These are phyloP conservation scores for Turdus rufiventris DNA, from an alignment of 2,113 vertebrate species.

Conservation along the genomic window DNA sequence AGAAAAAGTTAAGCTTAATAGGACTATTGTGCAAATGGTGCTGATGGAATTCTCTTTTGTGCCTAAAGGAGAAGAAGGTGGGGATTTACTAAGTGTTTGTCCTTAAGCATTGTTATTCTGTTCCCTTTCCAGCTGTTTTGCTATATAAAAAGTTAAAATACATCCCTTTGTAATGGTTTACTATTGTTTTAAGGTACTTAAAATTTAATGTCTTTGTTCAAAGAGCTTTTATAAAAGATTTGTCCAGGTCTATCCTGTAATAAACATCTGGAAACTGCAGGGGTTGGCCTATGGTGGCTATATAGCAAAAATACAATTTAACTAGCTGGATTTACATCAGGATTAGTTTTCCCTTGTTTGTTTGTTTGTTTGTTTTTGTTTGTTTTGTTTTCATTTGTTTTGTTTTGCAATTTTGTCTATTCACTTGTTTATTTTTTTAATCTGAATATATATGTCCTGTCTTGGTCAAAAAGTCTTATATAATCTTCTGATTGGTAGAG, in stretches of 20 bases:
- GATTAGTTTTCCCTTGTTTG: neutral
- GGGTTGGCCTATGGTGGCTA: neutral
- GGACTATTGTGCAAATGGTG: neutral
- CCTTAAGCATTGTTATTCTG: constrained; percentile 9
- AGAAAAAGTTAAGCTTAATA: neutral
- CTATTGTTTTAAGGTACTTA: constrained; percentile 36
- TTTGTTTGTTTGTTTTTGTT: neutral
- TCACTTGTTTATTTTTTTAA: neutral
- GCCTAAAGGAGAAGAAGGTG: neutral
- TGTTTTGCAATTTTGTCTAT: neutral
- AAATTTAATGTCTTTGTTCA: constrained; percentile 24
- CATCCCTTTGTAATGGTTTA: constrained; percentile 14
- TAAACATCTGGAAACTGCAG: constrained; percentile 51
- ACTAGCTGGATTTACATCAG: neutral
- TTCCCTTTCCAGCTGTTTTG: constrained; percentile 32
- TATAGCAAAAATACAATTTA: neutral
- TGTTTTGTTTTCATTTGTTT: neutral
- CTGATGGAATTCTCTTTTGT: neutral
- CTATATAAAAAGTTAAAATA: neutral
- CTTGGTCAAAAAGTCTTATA: neutral
- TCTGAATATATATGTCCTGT: neutral
- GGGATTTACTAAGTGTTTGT: constrained; percentile 4
- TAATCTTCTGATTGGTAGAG: neutral
- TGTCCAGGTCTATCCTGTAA: constrained; percentile 35
- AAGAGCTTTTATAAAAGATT: constrained; percentile 36